These are phyloP conservation scores for Orgyia antiqua DNA, from an alignment of 2,888 invertebrate genomes.

Conservation along the genomic window DNA sequence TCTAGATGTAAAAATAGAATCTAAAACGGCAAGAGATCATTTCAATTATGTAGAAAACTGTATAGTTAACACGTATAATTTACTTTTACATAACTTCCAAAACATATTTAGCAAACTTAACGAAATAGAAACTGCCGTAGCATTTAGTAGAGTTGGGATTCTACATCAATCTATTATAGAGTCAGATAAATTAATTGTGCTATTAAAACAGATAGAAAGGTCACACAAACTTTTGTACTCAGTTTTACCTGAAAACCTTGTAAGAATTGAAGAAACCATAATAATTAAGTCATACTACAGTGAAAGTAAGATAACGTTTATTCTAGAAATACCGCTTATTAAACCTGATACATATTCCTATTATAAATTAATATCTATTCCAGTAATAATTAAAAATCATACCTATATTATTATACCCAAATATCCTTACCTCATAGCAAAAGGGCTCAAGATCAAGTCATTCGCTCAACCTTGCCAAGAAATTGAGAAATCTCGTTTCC, in stretches of 20 bases:
- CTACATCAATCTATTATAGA: slow-evolving; percentile 4
- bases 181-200: background rate
- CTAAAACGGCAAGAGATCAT: too few relatives aligned
- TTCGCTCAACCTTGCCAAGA: slow-evolving; percentile 4
- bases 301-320: too few relatives aligned
- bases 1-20: background rate
- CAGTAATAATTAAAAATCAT: too few relatives aligned
- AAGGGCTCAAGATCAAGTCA: slow-evolving; percentile 6
- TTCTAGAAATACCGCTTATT: slow-evolving; percentile 6
- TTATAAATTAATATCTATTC: too few relatives aligned
- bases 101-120: slow-evolving; percentile 1
- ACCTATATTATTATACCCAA: slow-evolving; percentile 7
- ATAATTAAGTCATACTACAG: too few relatives aligned
- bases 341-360: background rate
- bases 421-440: slow-evolving; percentile 11
- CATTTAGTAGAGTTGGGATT: slow-evolving; percentile 5
- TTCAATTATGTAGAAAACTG: too few relatives aligned
- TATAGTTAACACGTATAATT: background rate
- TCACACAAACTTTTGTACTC: background rate
- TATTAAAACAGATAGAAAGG: background rate
- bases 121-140: slow-evolving; percentile 7
- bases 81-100: slow-evolving; percentile 7
- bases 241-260: background rate
- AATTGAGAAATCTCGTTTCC: slow-evolving; percentile 1
- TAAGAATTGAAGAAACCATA: too few relatives aligned